These are phyloP conservation scores for Clangula hyemalis DNA, from an alignment of 2,797 vertebrate genomes.

Conservation along the genomic window DNA sequence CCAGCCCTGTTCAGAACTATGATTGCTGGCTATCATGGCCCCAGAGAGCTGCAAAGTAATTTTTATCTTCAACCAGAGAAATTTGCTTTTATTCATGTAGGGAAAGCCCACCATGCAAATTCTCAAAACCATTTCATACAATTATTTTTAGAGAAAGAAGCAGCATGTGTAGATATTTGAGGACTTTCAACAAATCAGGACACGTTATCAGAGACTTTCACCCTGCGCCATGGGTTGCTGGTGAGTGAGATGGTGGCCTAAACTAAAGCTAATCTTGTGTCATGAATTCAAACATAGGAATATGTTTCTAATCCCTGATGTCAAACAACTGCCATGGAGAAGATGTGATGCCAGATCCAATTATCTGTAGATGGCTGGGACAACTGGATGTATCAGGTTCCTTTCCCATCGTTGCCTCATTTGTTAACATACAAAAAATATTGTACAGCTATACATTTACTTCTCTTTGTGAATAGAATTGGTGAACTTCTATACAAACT, in stretches of 20 bases:
- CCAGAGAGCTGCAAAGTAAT: not conserved
- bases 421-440: no score
- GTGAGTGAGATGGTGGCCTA: not conserved
- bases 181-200: not conserved
- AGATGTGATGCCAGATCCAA: not conserved
- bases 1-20: not conserved
- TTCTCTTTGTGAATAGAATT: not conserved
- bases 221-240: fast-evolving
- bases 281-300: not conserved
- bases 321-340: not conserved
- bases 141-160: not conserved
- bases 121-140: not conserved
- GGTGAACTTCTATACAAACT: not conserved
- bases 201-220: not conserved
- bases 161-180: not conserved
- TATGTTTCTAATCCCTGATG: not conserved
- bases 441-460: not conserved
- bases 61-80: not conserved
- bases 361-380: not conserved
- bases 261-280: not conserved
- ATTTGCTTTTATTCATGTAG: fast-evolving
- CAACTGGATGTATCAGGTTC: fast-evolving
- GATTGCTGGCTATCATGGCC: not conserved
- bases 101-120: not conserved
- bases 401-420: not conserved